phyloP scores from a whole-genome alignment of 2,113 vertebrate species.

The Corythornis madagascariensis region DNA sequence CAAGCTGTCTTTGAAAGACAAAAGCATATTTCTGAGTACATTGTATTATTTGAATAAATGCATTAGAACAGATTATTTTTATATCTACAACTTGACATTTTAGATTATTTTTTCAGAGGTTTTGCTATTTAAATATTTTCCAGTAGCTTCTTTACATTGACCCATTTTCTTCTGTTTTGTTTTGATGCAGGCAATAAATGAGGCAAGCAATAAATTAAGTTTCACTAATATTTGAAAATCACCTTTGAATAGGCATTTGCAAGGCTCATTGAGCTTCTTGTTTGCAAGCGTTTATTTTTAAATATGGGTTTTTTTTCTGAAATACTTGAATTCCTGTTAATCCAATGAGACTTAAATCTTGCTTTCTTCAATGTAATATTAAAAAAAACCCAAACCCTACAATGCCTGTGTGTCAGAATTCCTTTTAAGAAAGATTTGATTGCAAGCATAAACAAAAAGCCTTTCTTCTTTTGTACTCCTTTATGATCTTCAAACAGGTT shows the following conservation, averaged over 20 bases:
- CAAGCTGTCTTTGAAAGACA: constrained; percentile 27
- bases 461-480: constrained; percentile 61
- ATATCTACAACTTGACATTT: neutral
- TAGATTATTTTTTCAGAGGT: constrained; percentile 8
- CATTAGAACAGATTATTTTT: constrained; percentile 35
- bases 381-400: constrained; percentile 8
- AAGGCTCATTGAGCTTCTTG: constrained; percentile 66
- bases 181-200: constrained; percentile 64
- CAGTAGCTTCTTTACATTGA: constrained; percentile 31
- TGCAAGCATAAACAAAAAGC: constrained; percentile 68
- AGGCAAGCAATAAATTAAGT: constrained; percentile 71
- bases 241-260: constrained; percentile 69
- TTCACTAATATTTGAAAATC: constrained; percentile 74
- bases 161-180: constrained; percentile 27
- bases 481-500: constrained; percentile 73
- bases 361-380: constrained; percentile 49
- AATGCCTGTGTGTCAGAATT: constrained; percentile 56
- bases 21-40: constrained; percentile 21
- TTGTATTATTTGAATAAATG: constrained; percentile 45
- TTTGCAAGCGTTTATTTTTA: constrained; percentile 64
- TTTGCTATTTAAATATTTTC: constrained; percentile 60
- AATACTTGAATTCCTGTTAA: constrained; percentile 66
- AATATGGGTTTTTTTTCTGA: constrained; percentile 34
- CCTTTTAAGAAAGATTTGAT: constrained; percentile 61
- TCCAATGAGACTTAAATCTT: constrained; percentile 66